phyloP scores from a whole-genome alignment of 2,888 invertebrate genomes.

The Aleiodes leptofemur region DNA sequence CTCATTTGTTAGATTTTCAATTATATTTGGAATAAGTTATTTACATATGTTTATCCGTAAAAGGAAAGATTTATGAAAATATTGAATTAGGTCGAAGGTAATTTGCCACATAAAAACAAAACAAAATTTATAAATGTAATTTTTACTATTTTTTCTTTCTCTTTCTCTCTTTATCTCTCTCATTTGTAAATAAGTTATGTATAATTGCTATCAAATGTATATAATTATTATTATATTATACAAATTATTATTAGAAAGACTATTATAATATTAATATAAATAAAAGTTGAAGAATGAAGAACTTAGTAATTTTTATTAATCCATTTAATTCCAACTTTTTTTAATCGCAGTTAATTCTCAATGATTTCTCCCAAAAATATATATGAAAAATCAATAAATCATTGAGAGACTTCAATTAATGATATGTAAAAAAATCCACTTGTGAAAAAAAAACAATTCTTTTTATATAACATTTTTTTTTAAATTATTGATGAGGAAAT shows the following conservation, averaged over 20 bases:
- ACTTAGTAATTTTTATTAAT: slow-evolving; percentile 5
- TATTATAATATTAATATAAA: slow-evolving; percentile 55
- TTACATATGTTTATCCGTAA: slow-evolving; percentile 11
- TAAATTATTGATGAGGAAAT: slow-evolving; percentile 40
- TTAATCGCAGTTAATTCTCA: background rate
- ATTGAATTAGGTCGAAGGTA: background rate
- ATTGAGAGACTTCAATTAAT: background rate
- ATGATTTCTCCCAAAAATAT: background rate
- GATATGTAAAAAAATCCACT: background rate
- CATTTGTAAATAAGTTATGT: slow-evolving; percentile 56
- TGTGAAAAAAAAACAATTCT: background rate
- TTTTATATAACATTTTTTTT: background rate
- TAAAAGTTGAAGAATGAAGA: slow-evolving; percentile 51
- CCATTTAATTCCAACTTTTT: background rate
- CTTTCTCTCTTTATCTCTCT: slow-evolving; percentile 15
- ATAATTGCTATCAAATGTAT: slow-evolving; percentile 54
- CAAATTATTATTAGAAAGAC: slow-evolving; percentile 57
- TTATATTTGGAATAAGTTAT: slow-evolving; percentile 46
- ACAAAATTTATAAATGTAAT: background rate
- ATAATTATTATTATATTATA: slow-evolving; percentile 54
- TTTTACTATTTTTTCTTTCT: background rate
- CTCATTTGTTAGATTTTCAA: slow-evolving; percentile 56
- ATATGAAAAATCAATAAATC: background rate
- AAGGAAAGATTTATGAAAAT: slow-evolving; percentile 4
- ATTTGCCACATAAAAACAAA: slow-evolving; percentile 15